Percentiles rank a stretch among this genome's conserved stretches.
Evolutionary conservation across 2,888 invertebrate genomes (phyloP).

Genomic region (Chrysodeixis includens): DNA sequence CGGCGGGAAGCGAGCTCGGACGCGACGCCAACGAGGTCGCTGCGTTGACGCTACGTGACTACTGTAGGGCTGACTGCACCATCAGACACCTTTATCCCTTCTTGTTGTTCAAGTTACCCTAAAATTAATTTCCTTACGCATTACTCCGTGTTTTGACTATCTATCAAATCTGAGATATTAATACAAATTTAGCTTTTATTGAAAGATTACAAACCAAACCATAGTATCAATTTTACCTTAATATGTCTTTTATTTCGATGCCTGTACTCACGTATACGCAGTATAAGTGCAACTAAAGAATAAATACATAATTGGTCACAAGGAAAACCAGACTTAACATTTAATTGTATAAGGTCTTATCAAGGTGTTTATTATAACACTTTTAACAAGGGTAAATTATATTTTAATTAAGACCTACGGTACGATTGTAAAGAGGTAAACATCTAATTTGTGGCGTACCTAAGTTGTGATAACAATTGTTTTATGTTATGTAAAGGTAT

Average conservation of each 20-base stretch:
- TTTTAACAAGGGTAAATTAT: slow-evolving; percentile 11
- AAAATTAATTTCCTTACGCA: background rate
- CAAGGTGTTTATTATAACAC: slow-evolving; percentile 17
- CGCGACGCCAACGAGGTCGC: slow-evolving; percentile 52
- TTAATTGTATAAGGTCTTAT: slow-evolving; percentile 8
- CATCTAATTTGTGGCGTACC: background rate
- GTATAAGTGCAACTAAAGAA: background rate
- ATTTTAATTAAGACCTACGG: slow-evolving; percentile 8
- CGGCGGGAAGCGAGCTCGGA: slow-evolving; percentile 32
- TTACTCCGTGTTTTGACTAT: too few species aligned
- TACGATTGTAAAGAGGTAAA: slow-evolving; percentile 7
- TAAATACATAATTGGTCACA: slow-evolving; percentile 2
- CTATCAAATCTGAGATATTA: too few species aligned
- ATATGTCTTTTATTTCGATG: too few species aligned
- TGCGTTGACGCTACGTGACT: slow-evolving; percentile 53
- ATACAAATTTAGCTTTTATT: too few species aligned
- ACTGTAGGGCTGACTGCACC: slow-evolving; percentile 42
- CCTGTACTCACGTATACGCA: too few species aligned
- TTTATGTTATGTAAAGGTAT: background rate
- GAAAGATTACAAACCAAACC: too few species aligned
- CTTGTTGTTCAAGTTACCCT: background rate
- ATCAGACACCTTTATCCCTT: background rate
- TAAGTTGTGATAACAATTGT: background rate
- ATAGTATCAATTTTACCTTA: too few species aligned
- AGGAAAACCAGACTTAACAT: slow-evolving; percentile 10